These are phyloP conservation scores for Barnardius zonarius DNA, from an alignment of 2,113 vertebrate species.

Conservation along the genomic window DNA sequence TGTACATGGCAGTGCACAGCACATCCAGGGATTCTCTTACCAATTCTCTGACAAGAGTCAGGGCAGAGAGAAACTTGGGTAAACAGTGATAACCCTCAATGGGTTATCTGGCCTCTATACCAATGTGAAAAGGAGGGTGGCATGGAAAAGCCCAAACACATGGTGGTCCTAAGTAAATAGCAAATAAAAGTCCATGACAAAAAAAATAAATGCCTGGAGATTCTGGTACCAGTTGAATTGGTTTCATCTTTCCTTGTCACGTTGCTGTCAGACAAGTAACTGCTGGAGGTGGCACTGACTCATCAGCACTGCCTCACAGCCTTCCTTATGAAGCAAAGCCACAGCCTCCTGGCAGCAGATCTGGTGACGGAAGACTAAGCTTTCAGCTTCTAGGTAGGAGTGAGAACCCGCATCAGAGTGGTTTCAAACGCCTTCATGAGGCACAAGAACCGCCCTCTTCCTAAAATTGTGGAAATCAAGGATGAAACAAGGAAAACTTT, in stretches of 20 bases:
- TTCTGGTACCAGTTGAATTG: background rate
- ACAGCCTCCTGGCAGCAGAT: background rate
- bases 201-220: background rate
- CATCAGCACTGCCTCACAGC: slow-evolving; percentile 16
- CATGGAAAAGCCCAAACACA: background rate
- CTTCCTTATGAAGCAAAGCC: background rate
- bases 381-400: background rate
- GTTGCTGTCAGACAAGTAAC: background rate
- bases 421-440: background rate
- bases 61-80: background rate
- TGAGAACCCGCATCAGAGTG: background rate
- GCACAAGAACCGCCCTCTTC: background rate
- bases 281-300: slow-evolving; percentile 47
- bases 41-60: background rate
- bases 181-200: background rate
- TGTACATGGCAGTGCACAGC: background rate
- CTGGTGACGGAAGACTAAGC: background rate
- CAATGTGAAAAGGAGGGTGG: background rate
- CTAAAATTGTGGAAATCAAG: background rate
- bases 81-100: background rate
- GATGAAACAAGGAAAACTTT: background rate
- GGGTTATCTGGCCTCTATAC: background rate
- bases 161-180: background rate
- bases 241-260: background rate
- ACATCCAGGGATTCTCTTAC: background rate